phyloP scores from a whole-genome alignment of 2,888 invertebrate species.

The Uloborus plumipes region DNA sequence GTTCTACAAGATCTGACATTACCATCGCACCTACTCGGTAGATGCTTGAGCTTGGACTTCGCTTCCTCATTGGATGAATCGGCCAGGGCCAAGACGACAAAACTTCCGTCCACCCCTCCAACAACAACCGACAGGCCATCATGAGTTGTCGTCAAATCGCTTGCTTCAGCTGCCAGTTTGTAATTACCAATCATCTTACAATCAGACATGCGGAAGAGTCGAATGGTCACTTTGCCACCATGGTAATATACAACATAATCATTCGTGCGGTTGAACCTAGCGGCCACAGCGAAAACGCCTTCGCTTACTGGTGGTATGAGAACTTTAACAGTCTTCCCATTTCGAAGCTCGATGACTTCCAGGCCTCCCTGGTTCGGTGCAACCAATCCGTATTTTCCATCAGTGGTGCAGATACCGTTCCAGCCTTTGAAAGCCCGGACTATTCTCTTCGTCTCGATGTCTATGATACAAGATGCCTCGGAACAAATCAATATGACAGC shows the following conservation, averaged over 20 bases:
- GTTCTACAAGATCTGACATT: constrained; percentile 23
- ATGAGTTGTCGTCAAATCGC: constrained; percentile 86
- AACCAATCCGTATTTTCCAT: constrained; percentile 86
- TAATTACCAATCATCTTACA: constrained; percentile 94
- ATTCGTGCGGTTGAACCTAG: constrained; percentile 92
- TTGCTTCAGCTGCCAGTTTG: constrained; percentile 87
- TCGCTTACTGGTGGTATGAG: constrained; percentile 91
- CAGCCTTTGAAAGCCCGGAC: constrained; percentile 90
- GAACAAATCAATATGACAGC: constrained; percentile 90
- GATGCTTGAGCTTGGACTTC: constrained; percentile 77
- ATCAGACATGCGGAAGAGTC: constrained; percentile 91
- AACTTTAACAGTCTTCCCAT: constrained; percentile 88
- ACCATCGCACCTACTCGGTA: constrained; percentile 79
- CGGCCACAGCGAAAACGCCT: constrained; percentile 96
- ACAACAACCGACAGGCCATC: constrained; percentile 81
- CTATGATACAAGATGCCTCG: constrained; percentile 91
- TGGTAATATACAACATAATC: constrained; percentile 97
- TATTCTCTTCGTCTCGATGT: constrained; percentile 88
- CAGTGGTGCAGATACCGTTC: constrained; percentile 80
- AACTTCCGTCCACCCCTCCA: constrained; percentile 93
- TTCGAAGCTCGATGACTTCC: constrained; percentile 88
- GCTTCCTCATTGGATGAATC: constrained; percentile 80
- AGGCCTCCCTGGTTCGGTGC: constrained; percentile 93
- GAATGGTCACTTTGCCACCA: constrained; percentile 91
- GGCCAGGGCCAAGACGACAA: constrained; percentile 87